These are phyloP conservation scores for Odobenus rosmarus DNA, from an alignment of 2,113 vertebrate genomes.

Conservation along the genomic window DNA sequence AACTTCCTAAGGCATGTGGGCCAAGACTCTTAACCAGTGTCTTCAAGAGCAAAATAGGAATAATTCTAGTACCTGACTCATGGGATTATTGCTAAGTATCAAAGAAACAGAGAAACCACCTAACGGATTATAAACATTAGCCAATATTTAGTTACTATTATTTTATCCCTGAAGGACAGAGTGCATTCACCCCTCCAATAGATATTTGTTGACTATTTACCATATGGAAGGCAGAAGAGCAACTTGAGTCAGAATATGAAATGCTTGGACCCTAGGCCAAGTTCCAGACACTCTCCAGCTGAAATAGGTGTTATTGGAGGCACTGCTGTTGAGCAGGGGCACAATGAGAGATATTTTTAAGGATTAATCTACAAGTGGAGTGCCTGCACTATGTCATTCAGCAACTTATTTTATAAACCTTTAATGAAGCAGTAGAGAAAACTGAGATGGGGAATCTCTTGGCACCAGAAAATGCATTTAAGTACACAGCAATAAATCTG, in stretches of 20 bases:
- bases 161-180: neutral
- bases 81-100: neutral
- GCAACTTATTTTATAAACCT: neutral
- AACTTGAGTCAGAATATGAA: neutral
- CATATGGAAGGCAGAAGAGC: neutral
- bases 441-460: neutral
- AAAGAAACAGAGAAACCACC: neutral
- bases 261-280: neutral
- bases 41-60: neutral
- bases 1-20: neutral
- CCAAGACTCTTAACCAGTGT: neutral
- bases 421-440: conserved; percentile 6
- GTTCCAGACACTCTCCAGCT: neutral
- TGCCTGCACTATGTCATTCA: neutral
- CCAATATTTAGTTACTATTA: neutral
- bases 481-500: neutral
- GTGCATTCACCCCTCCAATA: neutral
- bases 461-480: neutral
- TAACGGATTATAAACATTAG: neutral
- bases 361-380: neutral
- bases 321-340: accelerated
- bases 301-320: neutral
- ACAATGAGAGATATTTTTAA: neutral
- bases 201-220: neutral
- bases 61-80: neutral